Evolutionary conservation across 1,140 invertebrate species (phyloP), one percentile per base, ranked within the genome.

Genomic region (Drosophila melanica): DNA sequence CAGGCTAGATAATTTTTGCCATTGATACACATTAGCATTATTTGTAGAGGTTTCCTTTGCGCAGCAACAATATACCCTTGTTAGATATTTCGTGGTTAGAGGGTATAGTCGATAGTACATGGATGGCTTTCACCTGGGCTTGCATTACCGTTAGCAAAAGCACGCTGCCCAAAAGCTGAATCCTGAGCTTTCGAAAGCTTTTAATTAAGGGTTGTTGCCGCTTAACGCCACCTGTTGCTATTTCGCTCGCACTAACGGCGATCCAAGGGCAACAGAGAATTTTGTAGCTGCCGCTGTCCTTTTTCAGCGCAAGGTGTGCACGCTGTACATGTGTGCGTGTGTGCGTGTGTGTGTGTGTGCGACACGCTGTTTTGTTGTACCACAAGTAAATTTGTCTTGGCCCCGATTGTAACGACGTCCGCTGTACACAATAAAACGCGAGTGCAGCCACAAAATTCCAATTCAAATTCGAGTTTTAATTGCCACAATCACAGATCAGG

Each of bases 361-460:
- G 63, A 62, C 37, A 18, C 35, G 41, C 62, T 67, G 73, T 67
- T 72, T 69, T 89, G 69, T 74, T 74, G 84, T 89, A 89, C 84
- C 82, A 87, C 82, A 87, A 87, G 82, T 79, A 33, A 89, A 66
- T 89, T 87, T 71, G 72, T 71, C 82, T 87, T 87, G 84, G 82
- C 84, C 82, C 82, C 84, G 72, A 89, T 89, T 79, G 68, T 70
- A 66, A 62, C 63, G 67, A 27, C 58, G 69, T 44, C 41, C 59
- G 63, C 66, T 75, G 67, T 75, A 75, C 59, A 75, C 53, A 75
- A 75, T 63, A 73, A 63, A 72, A 30, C 9, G 53, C 62, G 41
- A 57, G 42, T 54, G 58, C 44, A 50, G 16, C 12, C 9, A 30
- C 20, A 20, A 20, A 20, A 20, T 20, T 3, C 20, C 1, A 20